phyloP scores from a whole-genome alignment of 2,113 vertebrate species.

The Oncorhynchus kisutch region DNA sequence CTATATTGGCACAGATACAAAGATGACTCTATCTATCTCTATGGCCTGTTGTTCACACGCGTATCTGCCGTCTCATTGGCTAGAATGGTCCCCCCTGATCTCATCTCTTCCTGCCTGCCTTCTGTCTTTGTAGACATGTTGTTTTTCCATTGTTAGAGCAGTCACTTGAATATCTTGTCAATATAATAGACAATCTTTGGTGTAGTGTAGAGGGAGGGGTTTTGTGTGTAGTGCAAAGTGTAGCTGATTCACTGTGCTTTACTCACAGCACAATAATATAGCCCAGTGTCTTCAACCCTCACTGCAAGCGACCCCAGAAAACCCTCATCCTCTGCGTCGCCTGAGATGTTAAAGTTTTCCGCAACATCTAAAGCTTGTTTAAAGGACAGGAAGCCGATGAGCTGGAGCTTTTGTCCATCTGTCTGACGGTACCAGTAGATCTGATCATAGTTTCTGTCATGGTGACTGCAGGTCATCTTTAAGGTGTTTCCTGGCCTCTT shows the following conservation, averaged over 20 bases:
- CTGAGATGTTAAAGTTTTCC: not conserved
- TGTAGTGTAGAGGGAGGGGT: not conserved
- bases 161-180: too few species aligned
- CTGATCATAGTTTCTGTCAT: slow-evolving; percentile 7
- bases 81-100: too few species aligned
- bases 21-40: too few species aligned
- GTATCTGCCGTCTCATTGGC: too few species aligned
- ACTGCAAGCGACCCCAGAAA: not conserved
- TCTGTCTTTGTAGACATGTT: too few species aligned
- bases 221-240: not conserved
- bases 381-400: not conserved
- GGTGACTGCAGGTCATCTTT: slow-evolving; percentile 15
- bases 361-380: not conserved
- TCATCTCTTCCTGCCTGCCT: too few species aligned
- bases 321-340: not conserved
- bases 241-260: slow-evolving; percentile 6
- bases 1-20: too few species aligned
- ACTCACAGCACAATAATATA: slow-evolving; percentile 23
- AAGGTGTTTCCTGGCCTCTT: not conserved
- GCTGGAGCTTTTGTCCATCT: not conserved
- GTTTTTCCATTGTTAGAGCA: too few species aligned
- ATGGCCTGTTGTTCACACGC: too few species aligned
- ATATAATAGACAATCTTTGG: too few species aligned
- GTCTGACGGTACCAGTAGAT: slow-evolving; percentile 23
- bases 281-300: not conserved